Conservation (phyloP, 2,797 vertebrate species). For the Sebastes elongatus region DNA sequence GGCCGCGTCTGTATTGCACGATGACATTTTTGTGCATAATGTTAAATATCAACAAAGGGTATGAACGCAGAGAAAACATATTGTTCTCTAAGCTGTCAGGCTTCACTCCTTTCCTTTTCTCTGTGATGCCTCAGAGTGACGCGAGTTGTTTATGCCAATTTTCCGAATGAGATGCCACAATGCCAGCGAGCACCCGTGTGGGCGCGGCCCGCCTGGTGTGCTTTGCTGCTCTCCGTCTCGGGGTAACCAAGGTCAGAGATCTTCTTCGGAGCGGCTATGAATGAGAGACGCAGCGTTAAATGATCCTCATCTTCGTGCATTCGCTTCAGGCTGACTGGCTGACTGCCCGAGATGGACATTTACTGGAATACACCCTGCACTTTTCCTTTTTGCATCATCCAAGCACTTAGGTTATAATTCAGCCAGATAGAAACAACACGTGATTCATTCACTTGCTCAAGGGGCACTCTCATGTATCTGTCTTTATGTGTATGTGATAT, state of each 20-base stretch:
- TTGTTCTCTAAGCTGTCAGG: neutral
- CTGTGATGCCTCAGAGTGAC: neutral
- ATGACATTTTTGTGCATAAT: neutral
- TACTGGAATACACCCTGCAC: neutral
- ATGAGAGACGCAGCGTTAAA: constrained; percentile 52
- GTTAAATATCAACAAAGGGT: constrained; percentile 11
- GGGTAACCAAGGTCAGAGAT: constrained; percentile 58
- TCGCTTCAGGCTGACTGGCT: constrained; percentile 7
- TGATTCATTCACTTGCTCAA: neutral
- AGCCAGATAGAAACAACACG: neutral
- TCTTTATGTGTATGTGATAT: neutral
- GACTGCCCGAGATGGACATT: constrained; percentile 14
- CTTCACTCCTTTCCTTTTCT: neutral
- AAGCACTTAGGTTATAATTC: neutral
- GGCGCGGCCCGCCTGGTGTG: constrained; percentile 10
- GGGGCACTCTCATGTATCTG: neutral
- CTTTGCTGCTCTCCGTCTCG: neutral
- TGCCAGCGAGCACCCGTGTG: neutral
- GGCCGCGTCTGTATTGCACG: neutral
- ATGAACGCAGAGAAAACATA: neutral
- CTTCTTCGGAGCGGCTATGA: constrained; percentile 42
- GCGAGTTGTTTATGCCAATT: neutral
- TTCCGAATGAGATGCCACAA: neutral
- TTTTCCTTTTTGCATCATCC: neutral
- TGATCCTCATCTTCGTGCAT: constrained; percentile 40